Base-by-base conservation (phyloP, 1,140 invertebrate species). In the Lasioglossum albipes region DNA sequence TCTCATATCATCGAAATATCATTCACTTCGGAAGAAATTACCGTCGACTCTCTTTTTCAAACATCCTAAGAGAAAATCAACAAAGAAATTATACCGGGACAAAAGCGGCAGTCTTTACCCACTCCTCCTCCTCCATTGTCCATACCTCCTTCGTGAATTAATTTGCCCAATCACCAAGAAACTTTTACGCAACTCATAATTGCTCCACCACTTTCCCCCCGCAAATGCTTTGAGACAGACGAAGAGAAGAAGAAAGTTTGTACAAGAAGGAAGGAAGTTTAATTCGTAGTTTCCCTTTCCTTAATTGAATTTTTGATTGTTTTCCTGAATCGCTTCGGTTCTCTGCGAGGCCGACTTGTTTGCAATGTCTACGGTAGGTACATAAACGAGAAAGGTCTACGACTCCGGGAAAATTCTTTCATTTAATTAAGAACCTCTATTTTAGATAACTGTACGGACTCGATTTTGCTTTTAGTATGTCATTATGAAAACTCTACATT, bases 271-370 rank as follows among this genome's bases (percentile, higher is more conserved):
- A 54, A 54, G 52, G 57, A 59, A 59, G 20, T 59, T 59, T n/a
- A n/a, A 59, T 59, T 59, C n/a, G 57, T 59, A n/a, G 57, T 59
- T 59, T 59, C 57, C 57, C 57, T 59, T 59, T 59, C n/a, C 20
- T 59, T 59, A 59, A 59, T 59, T 59, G 57, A n/a, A 59, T 59
- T 59, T 59, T n/a, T 59, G 18, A 59, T 59, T 59, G 57, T 59
- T n/a, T n/a, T 7, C 57, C n/a, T 7, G 57, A n/a, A n/a, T 59
- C 57, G 1, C 7, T 54, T 18, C 16, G 16, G 52, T 20, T 57
- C 20, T 59, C 20, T 2, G 7, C 7, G 52, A 7, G 20, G 20
- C 54, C 16, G 20, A n/a, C 57, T 59, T 59, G 57, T 59, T n/a
- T n/a, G 20, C 20, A 7, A 20, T 59, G 18, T 59, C 57, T 9